Evolutionary conservation across 1,140 invertebrate genomes (phyloP).

Genomic region (Tribolium madens): DNA sequence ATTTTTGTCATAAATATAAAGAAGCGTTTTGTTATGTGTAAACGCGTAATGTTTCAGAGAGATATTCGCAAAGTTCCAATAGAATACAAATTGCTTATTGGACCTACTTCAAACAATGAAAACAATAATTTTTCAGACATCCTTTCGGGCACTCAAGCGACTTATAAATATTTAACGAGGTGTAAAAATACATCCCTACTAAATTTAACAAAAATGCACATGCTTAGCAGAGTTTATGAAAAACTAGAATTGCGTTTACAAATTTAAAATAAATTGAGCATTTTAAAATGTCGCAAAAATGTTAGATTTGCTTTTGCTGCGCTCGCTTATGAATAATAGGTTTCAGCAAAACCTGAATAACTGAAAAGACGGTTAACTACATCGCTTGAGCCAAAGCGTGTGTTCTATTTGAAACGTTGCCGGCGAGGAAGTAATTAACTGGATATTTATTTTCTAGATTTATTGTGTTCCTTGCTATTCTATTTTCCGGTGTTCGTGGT

Average conservation of each 20-base stretch:
- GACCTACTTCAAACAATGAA: neutral
- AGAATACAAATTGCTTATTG: slow-evolving; percentile 18
- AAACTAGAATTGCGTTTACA: neutral
- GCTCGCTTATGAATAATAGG: too few species aligned
- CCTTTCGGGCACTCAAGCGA: neutral
- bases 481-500: slow-evolving; percentile 22
- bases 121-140: slow-evolving; percentile 4
- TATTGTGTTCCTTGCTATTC: slow-evolving; percentile 34
- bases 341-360: slow-evolving; percentile 2
- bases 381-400: slow-evolving; percentile 14
- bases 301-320: too few species aligned
- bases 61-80: slow-evolving; percentile 8
- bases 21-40: slow-evolving; percentile 1
- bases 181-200: neutral
- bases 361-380: slow-evolving; percentile 10
- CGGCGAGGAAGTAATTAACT: slow-evolving; percentile 42
- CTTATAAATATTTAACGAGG: neutral
- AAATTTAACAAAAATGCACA: neutral
- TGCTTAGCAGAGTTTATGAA: slow-evolving; percentile 3
- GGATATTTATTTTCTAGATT: slow-evolving; percentile 44
- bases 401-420: slow-evolving; percentile 36
- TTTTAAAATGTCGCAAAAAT: too few species aligned
- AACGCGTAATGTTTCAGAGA: neutral
- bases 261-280: too few species aligned
- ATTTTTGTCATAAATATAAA: slow-evolving; percentile 32